phyloP scores from a whole-genome alignment of 2,888 invertebrate species.

The Pseudolycoriella hygida region DNA sequence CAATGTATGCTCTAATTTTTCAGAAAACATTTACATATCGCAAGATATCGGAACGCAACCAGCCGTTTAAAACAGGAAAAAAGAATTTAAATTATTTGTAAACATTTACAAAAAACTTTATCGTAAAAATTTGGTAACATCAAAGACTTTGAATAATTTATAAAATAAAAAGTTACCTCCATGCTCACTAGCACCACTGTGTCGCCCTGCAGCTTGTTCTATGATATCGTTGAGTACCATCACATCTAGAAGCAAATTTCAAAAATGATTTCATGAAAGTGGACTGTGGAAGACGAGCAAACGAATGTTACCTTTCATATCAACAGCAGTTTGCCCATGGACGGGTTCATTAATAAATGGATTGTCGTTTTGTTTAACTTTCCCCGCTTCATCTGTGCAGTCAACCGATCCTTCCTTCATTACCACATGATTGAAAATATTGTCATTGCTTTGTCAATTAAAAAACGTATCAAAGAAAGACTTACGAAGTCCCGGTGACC shows the following conservation, averaged over 20 bases:
- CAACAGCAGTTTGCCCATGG: conserved; percentile 76
- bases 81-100: neutral
- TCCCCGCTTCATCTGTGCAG: conserved; percentile 59
- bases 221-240: conserved; percentile 95
- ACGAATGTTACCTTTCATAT: conserved; percentile 68
- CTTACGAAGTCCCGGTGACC: conserved; percentile 54
- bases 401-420: conserved; percentile 63
- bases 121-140: neutral
- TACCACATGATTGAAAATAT: neutral
- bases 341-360: conserved; percentile 70
- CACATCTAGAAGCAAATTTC: conserved; percentile 57
- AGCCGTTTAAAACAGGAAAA: neutral
- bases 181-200: conserved; percentile 70
- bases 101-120: neutral
- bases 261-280: neutral
- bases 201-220: conserved; percentile 82
- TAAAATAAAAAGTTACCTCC: conserved; percentile 46
- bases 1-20: no score
- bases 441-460: neutral
- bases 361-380: conserved; percentile 74
- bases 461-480: neutral
- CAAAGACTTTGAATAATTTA: neutral
- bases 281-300: neutral
- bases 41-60: no score
- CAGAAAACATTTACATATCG: no score